Percentiles rank a stretch among this genome's conserved stretches.
Evolutionary conservation across 1,140 invertebrate genomes (phyloP).

Genomic region (Apocrypta bakeri): DNA sequence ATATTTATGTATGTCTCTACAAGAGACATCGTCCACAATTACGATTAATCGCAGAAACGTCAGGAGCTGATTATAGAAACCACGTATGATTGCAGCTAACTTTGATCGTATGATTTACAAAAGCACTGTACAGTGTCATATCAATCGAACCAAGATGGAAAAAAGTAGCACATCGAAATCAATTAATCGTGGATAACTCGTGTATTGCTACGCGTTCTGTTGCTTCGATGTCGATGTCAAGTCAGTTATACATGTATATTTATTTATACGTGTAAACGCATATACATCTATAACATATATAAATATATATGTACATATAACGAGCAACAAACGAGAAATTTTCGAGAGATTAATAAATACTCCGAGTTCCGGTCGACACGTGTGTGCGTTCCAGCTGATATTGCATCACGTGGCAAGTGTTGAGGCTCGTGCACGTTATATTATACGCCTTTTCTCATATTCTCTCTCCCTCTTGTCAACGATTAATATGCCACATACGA

Average conservation of each 20-base stretch:
- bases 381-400: not conserved
- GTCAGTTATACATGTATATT: too few relatives aligned
- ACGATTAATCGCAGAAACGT: too few relatives aligned
- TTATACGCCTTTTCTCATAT: not conserved
- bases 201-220: not conserved
- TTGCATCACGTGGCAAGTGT: not conserved
- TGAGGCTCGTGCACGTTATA: not conserved
- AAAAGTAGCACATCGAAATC: too few relatives aligned
- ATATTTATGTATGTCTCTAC: too few relatives aligned
- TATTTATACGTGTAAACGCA: not conserved
- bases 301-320: too few relatives aligned
- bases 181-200: not conserved
- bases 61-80: too few relatives aligned
- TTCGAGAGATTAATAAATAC: conserved; percentile 2
- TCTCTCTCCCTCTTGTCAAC: not conserved
- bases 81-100: too few relatives aligned
- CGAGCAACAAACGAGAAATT: not conserved
- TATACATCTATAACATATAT: too few relatives aligned
- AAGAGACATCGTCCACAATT: too few relatives aligned
- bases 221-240: not conserved
- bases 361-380: not conserved
- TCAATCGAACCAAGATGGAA: too few relatives aligned
- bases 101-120: too few relatives aligned
- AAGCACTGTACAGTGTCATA: too few relatives aligned
- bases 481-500: not conserved